Base-by-base conservation (phyloP, 2,797 vertebrate genomes). In the Sitta carolinensis region DNA sequence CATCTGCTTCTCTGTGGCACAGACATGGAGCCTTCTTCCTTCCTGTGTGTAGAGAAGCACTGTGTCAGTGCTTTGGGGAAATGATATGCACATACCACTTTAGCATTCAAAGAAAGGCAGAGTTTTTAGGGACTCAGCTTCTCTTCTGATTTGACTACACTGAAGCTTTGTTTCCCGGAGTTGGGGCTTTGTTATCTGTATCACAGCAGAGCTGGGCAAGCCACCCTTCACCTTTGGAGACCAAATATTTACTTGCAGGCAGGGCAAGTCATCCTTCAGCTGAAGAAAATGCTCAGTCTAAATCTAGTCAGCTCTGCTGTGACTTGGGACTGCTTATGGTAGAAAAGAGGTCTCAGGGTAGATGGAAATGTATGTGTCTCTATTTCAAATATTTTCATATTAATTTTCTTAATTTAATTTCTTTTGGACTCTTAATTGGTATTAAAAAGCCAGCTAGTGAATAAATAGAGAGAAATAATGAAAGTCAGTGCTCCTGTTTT, bases 181-280 rank as follows among this genome's bases (percentile, higher is more conserved):
- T 32, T 0, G 0, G 8, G 61, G 40, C 30, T 83, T 38, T 84
- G 51, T 83, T 42, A 22, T 70, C 30, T 93, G 27, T 81, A 43
- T 67, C 45, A 57, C 21, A 75, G 62, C 55, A 93, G 38, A n/a
- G 42, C 57, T 48, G 93, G 52, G 74, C 16, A 85, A 34, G 55
- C 36, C 47, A 54, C 45, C 14, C n/a, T 91, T 89, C 54, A 48
- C 79, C 48, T 93, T 93, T 67, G 95, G 82, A 96, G 62, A 77
- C 18, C 29, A 78, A 91, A 63, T 9, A 32, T 23, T 79, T 80
- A 16, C 14, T 68, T 27, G 30, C 9, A 48, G n/a, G 13, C 16
- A 70, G 62, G 43, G 32, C 34, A 38, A 62, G 48, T 85, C 42
- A 66, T 74, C 34, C 50, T 88, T 89, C 52, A 84, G 20, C 34